Evolutionary conservation across 2,113 vertebrate genomes (phyloP).

Genomic region (Tachycineta bicolor): DNA sequence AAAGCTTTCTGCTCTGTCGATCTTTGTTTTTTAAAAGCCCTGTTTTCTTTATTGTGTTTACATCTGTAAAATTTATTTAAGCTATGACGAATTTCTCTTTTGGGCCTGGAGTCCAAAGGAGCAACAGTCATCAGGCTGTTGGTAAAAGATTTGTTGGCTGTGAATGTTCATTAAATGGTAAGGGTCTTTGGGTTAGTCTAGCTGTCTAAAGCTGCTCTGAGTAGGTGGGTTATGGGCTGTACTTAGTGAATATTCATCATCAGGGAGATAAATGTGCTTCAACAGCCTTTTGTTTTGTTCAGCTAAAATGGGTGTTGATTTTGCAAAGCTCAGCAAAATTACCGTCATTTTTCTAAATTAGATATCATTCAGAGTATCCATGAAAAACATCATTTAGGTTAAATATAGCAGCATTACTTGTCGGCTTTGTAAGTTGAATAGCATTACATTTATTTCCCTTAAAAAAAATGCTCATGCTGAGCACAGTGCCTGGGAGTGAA

Average conservation of each 20-base stretch:
- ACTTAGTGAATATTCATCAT: constrained; percentile 73
- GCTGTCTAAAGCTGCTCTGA: constrained; percentile 15
- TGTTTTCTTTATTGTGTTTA: constrained; percentile 73
- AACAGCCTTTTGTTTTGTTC: constrained; percentile 56
- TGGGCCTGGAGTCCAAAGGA: constrained; percentile 42
- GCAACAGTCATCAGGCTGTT: constrained; percentile 26
- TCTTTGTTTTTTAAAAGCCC: constrained; percentile 69
- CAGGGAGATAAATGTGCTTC: constrained; percentile 45
- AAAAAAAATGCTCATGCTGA: background rate
- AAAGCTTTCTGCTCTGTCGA: constrained; percentile 71
- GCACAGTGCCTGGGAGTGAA: background rate
- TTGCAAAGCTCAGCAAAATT: constrained; percentile 53
- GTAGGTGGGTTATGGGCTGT: constrained; percentile 64
- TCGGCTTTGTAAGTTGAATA: constrained; percentile 35
- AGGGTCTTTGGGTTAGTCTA: constrained; percentile 19
- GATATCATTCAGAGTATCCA: constrained; percentile 22
- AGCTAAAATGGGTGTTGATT: constrained; percentile 56
- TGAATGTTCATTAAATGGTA: constrained; percentile 69
- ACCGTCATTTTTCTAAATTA: constrained; percentile 45
- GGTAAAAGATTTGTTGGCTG: constrained; percentile 67
- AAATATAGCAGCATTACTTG: constrained; percentile 47
- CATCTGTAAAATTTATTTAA: constrained; percentile 77
- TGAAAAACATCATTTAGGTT: constrained; percentile 35
- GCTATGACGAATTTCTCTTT: constrained; percentile 73
- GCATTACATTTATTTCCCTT: constrained; percentile 12